Percentiles rank a stretch among this genome's conserved stretches.
Conservation (phyloP, 2,888 invertebrate species). For the Perdita meconis region DNA sequence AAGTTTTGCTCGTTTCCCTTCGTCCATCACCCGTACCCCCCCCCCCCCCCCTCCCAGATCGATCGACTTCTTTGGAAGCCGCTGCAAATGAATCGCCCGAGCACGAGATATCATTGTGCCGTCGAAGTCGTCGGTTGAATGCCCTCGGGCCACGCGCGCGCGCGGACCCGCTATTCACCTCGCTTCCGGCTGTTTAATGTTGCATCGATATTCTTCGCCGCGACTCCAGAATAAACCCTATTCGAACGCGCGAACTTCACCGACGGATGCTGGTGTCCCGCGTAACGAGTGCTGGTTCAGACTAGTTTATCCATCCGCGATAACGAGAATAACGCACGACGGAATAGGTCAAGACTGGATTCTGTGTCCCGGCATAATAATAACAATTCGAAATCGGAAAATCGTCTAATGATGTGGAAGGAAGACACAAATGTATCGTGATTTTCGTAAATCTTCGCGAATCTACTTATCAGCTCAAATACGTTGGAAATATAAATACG, state of each 20-base stretch:
- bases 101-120: conserved; percentile 20
- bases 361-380: conserved; percentile 42
- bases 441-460: conserved; percentile 11
- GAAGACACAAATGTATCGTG: conserved; percentile 2
- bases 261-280: conserved; percentile 1
- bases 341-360: conserved; percentile 5
- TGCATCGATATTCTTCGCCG: conserved; percentile 14
- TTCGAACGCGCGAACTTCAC: neutral
- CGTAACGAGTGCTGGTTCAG: conserved; percentile 27
- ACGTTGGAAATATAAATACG: too few species aligned
- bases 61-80: conserved; percentile 37
- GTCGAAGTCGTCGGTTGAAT: conserved; percentile 15
- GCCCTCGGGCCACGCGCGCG: neutral
- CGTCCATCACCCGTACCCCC: neutral
- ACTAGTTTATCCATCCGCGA: conserved; percentile 27
- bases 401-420: neutral
- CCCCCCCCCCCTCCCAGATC: neutral
- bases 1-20: neutral
- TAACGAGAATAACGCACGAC: conserved; percentile 33
- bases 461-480: too few species aligned
- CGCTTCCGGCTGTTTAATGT: conserved; percentile 18
- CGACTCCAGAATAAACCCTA: neutral
- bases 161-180: neutral
- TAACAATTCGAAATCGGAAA: neutral
- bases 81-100: conserved; percentile 36